Percentiles rank a stretch among this genome's conserved stretches.
phyloP scores from a whole-genome alignment of 1,140 invertebrate genomes.

The Papilio machaon region DNA sequence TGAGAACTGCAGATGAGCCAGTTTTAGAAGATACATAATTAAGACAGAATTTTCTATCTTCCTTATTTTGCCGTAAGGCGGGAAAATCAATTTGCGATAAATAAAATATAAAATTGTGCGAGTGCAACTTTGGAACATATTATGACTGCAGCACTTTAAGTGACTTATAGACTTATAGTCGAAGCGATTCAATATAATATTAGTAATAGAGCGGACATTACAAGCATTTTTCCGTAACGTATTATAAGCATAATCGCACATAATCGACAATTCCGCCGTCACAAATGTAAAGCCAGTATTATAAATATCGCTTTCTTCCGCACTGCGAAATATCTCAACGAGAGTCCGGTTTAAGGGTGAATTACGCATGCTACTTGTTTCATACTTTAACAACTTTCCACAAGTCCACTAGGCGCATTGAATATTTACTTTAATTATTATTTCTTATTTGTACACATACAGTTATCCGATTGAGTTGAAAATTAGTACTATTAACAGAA shows the following conservation, averaged over 20 bases:
- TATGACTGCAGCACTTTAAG: not conserved
- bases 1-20: not conserved
- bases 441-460: too few species aligned
- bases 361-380: not conserved
- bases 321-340: not conserved
- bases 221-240: too few species aligned
- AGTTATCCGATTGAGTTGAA: too few species aligned
- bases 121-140: not conserved
- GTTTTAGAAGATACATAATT: not conserved
- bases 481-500: too few species aligned
- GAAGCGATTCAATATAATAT: not conserved
- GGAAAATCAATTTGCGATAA: not conserved
- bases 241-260: too few species aligned
- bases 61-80: not conserved
- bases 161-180: not conserved
- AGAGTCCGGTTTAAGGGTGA: not conserved
- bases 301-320: not conserved
- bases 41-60: not conserved
- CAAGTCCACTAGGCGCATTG: not conserved
- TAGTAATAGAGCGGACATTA: too few species aligned
- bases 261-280: too few species aligned
- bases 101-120: not conserved
- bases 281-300: not conserved
- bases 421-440: not conserved
- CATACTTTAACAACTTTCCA: not conserved